phyloP scores from a whole-genome alignment of 1,140 invertebrate genomes.

The Camponotus floridanus region DNA sequence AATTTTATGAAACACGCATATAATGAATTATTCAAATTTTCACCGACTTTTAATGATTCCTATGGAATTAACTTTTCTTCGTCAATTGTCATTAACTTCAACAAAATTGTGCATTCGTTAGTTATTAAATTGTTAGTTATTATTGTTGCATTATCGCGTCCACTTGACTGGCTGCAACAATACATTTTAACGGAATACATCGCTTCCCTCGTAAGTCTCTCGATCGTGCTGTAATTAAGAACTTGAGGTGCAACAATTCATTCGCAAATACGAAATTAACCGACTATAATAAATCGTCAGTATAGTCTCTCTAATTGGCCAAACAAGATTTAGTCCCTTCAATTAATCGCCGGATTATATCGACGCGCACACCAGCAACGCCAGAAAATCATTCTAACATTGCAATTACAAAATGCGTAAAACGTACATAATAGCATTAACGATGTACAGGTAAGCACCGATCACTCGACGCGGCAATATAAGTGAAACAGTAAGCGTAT shows the following conservation, averaged over 20 bases:
- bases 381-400: constrained; percentile 29
- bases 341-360: constrained; percentile 29
- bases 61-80: constrained; percentile 9
- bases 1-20: constrained; percentile 5
- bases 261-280: neutral
- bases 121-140: too few relatives aligned
- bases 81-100: constrained; percentile 2
- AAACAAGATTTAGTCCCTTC: constrained; percentile 41
- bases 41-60: neutral
- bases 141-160: neutral
- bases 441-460: constrained; percentile 46
- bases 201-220: neutral
- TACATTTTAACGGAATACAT: neutral
- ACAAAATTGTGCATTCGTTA: constrained; percentile 17
- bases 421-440: constrained; percentile 48
- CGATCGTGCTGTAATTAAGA: constrained; percentile 16
- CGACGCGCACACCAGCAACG: neutral
- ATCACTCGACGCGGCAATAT: constrained; percentile 61
- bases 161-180: constrained; percentile 14
- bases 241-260: constrained; percentile 25
- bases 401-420: constrained; percentile 21
- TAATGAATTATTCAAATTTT: constrained; percentile 10
- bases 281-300: constrained; percentile 6
- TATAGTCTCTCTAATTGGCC: constrained; percentile 22
- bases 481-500: constrained; percentile 57